phyloP scores from a whole-genome alignment of 2,113 vertebrate species.

The Myiozetetes cayanensis region DNA sequence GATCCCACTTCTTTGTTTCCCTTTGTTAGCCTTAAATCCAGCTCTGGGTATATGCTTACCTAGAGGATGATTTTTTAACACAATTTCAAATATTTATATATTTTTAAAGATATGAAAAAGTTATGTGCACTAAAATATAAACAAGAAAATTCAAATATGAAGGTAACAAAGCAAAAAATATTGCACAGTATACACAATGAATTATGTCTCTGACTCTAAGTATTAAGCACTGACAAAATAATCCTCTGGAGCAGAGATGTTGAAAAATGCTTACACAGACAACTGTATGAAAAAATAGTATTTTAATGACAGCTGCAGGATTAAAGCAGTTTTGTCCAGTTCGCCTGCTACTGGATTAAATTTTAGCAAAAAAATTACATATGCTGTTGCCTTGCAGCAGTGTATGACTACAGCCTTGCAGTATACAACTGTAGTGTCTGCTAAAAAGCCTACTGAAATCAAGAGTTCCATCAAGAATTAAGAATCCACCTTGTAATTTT shows the following conservation, averaged over 20 bases:
- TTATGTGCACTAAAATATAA: not conserved
- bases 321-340: not conserved
- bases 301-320: not conserved
- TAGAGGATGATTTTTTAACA: not conserved
- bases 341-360: not conserved
- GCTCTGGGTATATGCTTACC: not conserved
- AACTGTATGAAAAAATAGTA: not conserved
- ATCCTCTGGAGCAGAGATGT: not conserved
- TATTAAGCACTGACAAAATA: not conserved
- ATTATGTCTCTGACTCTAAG: not conserved
- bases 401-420: not conserved
- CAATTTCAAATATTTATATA: not conserved
- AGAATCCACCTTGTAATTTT: not conserved
- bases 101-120: not conserved
- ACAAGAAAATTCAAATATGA: not conserved
- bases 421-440: fast-evolving
- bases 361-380: not conserved
- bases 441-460: not conserved
- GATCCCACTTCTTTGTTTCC: not conserved
- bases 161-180: not conserved
- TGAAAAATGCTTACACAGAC: not conserved
- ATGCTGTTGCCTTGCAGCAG: not conserved
- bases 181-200: not conserved
- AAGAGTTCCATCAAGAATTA: not conserved
- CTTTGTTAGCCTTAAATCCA: not conserved